These are phyloP conservation scores for Phytoseiulus persimilis DNA, from an alignment of 2,888 invertebrate species.

Conservation along the genomic window DNA sequence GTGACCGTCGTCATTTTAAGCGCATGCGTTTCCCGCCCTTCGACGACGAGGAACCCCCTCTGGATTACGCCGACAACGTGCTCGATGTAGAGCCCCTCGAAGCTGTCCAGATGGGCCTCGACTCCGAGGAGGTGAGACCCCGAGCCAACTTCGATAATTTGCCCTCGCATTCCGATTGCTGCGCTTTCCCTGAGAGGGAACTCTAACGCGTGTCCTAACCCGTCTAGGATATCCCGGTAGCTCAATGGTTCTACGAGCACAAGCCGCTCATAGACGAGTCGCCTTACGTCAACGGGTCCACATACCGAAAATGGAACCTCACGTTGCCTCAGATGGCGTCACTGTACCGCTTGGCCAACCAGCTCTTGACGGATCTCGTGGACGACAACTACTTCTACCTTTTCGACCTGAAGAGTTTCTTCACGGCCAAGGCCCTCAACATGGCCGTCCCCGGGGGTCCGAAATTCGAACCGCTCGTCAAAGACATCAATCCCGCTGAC, in stretches of 20 bases:
- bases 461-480: constrained; percentile 97
- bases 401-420: constrained; percentile 98
- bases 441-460: constrained; percentile 99
- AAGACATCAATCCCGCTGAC: constrained; percentile 91
- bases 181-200: too few relatives aligned
- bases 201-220: not conserved
- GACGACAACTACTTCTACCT: constrained; percentile 98
- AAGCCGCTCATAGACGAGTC: constrained; percentile 73
- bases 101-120: constrained; percentile 95
- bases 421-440: constrained; percentile 97
- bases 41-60: constrained; percentile 97
- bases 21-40: constrained; percentile 99
- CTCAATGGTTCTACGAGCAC: constrained; percentile 98
- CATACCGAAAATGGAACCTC: constrained; percentile 93
- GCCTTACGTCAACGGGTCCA: constrained; percentile 79
- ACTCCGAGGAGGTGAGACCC: constrained; percentile 67
- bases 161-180: too few relatives aligned
- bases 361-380: constrained; percentile 89
- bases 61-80: constrained; percentile 98
- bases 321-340: constrained; percentile 95
- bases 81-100: constrained; percentile 97
- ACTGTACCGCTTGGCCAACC: constrained; percentile 91
- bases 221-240: constrained; percentile 53
- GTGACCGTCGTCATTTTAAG: constrained; percentile 96
- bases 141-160: too few relatives aligned